Percentiles rank a stretch among this genome's conserved stretches.
phyloP scores from a whole-genome alignment of 2,113 vertebrate species.

The Ahaetulla prasina region DNA sequence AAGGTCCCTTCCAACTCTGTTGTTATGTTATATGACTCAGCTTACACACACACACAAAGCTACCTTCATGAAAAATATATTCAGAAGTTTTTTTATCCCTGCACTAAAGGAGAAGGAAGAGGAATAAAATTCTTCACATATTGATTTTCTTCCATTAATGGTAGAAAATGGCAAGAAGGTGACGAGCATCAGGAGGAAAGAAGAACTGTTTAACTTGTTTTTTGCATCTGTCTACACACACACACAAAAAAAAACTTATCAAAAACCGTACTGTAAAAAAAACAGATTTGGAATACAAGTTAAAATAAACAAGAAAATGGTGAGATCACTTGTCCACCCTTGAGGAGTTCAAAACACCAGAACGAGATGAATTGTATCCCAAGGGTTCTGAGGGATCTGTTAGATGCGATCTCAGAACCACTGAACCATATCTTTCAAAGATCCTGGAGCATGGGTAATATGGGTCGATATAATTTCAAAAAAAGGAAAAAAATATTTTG shows the following conservation, averaged over 20 bases:
- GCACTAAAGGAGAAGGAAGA: neutral
- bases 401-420: neutral
- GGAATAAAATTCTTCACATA: neutral
- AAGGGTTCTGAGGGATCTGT: neutral
- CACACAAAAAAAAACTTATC: neutral
- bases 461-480: neutral
- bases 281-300: neutral
- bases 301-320: neutral
- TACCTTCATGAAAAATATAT: neutral
- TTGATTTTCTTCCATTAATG: neutral
- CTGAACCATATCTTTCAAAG: neutral
- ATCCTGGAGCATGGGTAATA: neutral
- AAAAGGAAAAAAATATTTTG: neutral
- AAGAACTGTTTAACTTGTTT: neutral
- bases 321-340: neutral
- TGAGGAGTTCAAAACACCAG: neutral
- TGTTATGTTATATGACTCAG: too few relatives aligned
- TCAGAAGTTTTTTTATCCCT: neutral
- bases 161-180: neutral
- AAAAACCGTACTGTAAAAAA: neutral
- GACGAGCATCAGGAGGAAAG: neutral
- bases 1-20: too few relatives aligned
- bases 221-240: neutral
- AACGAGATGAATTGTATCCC: neutral
- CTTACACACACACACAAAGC: neutral